A percentile compares a stretch with the other conserved stretches of the same genome.
phyloP scores from a whole-genome alignment of 2,797 vertebrate genomes.

The Cirrhinus mrigala region DNA sequence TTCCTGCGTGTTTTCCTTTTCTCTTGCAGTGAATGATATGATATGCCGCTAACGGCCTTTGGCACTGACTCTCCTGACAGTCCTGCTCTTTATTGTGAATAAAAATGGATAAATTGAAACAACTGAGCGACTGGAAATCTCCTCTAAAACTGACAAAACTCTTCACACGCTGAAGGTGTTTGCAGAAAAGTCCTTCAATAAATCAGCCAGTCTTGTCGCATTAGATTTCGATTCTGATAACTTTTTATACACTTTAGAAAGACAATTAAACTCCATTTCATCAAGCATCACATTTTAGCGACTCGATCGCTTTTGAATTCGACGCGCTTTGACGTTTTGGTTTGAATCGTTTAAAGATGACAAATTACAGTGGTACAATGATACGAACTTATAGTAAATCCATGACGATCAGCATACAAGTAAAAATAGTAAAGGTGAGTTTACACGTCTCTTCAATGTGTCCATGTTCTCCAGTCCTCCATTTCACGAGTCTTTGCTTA shows the following conservation, averaged over 20 bases:
- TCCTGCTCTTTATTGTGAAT: not conserved
- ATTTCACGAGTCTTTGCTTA: constrained; percentile 21
- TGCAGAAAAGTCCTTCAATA: not conserved
- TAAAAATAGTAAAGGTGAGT: not conserved
- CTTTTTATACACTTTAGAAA: not conserved
- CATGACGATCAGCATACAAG: not conserved
- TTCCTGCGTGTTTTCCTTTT: not conserved
- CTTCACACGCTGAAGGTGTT: not conserved
- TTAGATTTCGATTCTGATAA: not conserved
- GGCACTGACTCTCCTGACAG: not conserved
- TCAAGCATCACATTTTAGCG: not conserved
- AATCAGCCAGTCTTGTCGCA: not conserved
- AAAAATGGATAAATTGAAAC: not conserved
- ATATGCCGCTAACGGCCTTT: not conserved
- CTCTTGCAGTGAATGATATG: not conserved
- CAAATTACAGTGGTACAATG: not conserved
- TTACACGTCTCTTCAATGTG: not conserved
- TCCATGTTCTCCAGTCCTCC: constrained; percentile 40
- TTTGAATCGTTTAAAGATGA: constrained; percentile 32
- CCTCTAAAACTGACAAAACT: not conserved
- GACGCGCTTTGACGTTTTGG: not conserved
- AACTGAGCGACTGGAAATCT: not conserved
- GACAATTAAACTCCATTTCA: not conserved
- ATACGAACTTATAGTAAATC: not conserved
- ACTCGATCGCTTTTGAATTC: not conserved